Conservation (phyloP, 2,113 vertebrate species). For the Leptobrachium leishanense region DNA sequence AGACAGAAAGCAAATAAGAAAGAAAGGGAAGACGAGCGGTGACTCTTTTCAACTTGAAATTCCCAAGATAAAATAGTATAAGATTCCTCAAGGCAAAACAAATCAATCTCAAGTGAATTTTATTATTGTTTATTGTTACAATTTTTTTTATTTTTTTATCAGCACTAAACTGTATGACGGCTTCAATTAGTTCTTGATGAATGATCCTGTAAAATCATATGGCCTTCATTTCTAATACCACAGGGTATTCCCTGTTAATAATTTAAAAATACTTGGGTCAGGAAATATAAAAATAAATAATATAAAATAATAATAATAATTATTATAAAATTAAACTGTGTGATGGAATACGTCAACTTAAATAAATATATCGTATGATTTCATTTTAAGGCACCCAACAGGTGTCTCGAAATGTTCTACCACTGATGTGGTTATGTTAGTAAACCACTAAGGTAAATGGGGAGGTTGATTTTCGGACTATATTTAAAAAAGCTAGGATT, state of each 20-base stretch:
- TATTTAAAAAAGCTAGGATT: no score
- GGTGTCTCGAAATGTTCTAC: no score
- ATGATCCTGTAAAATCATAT: conserved; percentile 92
- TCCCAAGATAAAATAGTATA: conserved; percentile 77
- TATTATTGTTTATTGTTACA: conserved; percentile 87
- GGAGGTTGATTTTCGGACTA: no score
- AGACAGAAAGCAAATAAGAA: conserved; percentile 29
- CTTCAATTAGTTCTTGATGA: conserved; percentile 99
- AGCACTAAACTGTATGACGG: conserved; percentile 91
- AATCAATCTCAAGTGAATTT: conserved; percentile 80
- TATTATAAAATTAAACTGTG: no score
- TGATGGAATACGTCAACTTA: no score
- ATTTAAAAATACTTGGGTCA: conserved; percentile 77
- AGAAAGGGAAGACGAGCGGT: conserved; percentile 51
- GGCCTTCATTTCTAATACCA: conserved; percentile 92
- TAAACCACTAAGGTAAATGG: no score
- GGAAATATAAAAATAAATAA: conserved; percentile 65
- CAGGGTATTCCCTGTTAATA: conserved; percentile 89
- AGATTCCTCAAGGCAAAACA: conserved; percentile 81
- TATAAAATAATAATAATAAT: not conserved
- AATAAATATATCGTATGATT: no score
- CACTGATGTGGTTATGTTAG: no score
- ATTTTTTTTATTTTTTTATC: conserved; percentile 87
- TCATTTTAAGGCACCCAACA: no score
- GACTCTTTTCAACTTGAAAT: conserved; percentile 77